Percentiles rank a stretch among this genome's conserved stretches.
phyloP scores from a whole-genome alignment of 1,140 invertebrate species.

The Colletes latitarsis region DNA sequence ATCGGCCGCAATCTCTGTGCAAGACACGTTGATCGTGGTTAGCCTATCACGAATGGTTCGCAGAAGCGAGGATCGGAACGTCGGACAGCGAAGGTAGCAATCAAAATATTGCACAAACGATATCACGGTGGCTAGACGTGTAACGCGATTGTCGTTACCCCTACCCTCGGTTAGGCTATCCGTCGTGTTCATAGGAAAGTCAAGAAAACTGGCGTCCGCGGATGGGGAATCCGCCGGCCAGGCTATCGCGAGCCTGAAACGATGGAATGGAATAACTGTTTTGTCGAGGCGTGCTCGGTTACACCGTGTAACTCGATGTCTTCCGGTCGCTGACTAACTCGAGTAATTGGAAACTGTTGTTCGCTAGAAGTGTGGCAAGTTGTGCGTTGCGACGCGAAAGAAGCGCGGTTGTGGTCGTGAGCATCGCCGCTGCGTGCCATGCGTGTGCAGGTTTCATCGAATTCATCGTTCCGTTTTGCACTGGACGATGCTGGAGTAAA shows the following conservation, averaged over 20 bases:
- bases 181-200: background rate
- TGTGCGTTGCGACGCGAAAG: constrained; percentile 4
- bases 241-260: background rate
- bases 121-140: constrained; percentile 47
- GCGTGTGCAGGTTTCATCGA: constrained; percentile 1
- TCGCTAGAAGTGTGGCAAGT: constrained; percentile 16
- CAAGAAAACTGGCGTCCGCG: background rate
- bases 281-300: constrained; percentile 34
- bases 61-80: constrained; percentile 9
- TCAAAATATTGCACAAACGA: constrained; percentile 62
- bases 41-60: constrained; percentile 53
- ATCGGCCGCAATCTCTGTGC: constrained; percentile 27
- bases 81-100: constrained; percentile 47
- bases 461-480: background rate
- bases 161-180: constrained; percentile 6
- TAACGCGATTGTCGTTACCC: constrained; percentile 41
- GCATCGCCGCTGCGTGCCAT: background rate
- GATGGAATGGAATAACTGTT: constrained; percentile 28
- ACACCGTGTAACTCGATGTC: constrained; percentile 32
- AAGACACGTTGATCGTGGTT: constrained; percentile 50
- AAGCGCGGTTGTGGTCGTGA: background rate
- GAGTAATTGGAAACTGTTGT: constrained; percentile 45
- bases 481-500: background rate
- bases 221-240: background rate
- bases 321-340: constrained; percentile 37